Conservation (phyloP, 2,113 vertebrate genomes). For the Percina caprodes region DNA sequence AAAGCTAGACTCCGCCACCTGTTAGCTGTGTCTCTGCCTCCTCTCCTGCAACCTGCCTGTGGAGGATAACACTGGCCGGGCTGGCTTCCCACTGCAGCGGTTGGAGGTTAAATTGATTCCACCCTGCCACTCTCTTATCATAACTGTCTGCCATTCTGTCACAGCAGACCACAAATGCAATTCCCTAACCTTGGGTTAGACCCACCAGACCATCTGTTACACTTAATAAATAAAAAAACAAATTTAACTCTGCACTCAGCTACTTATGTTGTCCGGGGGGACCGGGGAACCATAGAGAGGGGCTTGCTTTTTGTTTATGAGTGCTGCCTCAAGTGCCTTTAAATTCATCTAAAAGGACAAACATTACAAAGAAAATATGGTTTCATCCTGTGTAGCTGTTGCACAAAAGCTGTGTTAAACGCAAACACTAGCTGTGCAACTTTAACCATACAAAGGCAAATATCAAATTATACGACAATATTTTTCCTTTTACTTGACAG, state of each 20-base stretch:
- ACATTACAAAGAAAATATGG: constrained; percentile 4
- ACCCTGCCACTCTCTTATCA: constrained; percentile 77
- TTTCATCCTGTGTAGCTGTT: background rate
- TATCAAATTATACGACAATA: background rate
- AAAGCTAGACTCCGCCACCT: constrained; percentile 60
- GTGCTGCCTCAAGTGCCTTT: constrained; percentile 15
- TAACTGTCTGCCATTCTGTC: constrained; percentile 76
- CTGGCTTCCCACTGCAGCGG: constrained; percentile 46
- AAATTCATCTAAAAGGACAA: constrained; percentile 27
- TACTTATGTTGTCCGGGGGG: constrained; percentile 44
- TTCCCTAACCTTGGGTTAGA: constrained; percentile 68
- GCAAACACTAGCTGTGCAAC: background rate
- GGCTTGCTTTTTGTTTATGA: constrained; percentile 30
- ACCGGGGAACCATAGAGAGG: constrained; percentile 17
- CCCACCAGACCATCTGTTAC: constrained; percentile 74
- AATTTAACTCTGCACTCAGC: constrained; percentile 63
- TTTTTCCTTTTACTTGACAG: background rate
- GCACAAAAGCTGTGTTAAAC: constrained; percentile 1
- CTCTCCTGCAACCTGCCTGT: constrained; percentile 31
- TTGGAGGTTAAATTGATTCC: constrained; percentile 78
- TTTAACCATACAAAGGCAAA: background rate
- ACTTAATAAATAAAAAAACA: constrained; percentile 65
- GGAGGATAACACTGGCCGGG: constrained; percentile 52
- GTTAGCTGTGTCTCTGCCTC: constrained; percentile 19
- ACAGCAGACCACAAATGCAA: constrained; percentile 76